Evolutionary conservation across 2,113 vertebrate species (phyloP).

Genomic region (Pelusios castaneus): DNA sequence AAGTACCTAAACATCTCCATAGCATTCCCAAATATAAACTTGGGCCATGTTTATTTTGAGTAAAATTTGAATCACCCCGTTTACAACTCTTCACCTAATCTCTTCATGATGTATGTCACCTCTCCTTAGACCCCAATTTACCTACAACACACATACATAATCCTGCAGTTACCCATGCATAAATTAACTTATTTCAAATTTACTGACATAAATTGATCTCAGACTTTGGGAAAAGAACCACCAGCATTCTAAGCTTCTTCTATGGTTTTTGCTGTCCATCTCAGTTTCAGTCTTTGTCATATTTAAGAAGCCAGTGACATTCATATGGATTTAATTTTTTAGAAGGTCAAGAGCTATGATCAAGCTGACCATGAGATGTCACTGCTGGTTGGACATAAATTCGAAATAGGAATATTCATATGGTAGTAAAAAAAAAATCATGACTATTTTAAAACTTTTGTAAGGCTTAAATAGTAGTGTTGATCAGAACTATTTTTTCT

Average conservation of each 20-base stretch:
- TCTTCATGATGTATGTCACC: background rate
- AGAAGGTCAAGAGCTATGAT: background rate
- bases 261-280: background rate
- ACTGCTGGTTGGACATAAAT: background rate
- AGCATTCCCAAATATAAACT: background rate
- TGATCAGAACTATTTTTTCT: background rate
- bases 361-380: constrained; percentile 47
- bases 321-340: rapidly evolving
- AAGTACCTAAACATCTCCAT: background rate
- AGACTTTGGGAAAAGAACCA: background rate
- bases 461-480: background rate
- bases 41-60: background rate
- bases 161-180: background rate
- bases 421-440: rapidly evolving
- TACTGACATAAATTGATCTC: background rate
- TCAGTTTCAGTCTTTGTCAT: background rate
- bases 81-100: background rate
- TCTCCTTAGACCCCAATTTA: background rate
- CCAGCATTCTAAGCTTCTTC: background rate
- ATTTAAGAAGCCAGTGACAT: background rate
- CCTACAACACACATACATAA: background rate
- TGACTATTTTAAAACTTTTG: background rate
- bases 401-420: rapidly evolving
- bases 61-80: background rate
- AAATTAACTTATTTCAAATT: background rate